Evolutionary conservation across 2,797 vertebrate genomes (phyloP).

Genomic region (Gymnothorax javanicus): DNA sequence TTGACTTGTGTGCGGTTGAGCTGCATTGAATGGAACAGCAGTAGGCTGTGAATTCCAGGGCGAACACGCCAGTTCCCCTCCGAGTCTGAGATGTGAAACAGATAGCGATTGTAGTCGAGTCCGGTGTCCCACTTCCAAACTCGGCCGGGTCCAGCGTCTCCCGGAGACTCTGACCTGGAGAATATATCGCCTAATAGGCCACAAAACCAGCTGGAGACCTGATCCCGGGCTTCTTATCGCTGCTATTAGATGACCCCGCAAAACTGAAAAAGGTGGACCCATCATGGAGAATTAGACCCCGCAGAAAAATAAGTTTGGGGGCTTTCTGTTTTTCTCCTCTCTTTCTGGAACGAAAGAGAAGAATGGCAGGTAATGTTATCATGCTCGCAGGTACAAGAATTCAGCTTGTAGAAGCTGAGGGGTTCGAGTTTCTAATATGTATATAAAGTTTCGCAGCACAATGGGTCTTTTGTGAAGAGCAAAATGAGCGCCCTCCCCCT

Average conservation of each 20-base stretch:
- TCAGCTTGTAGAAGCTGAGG: conserved; percentile 70
- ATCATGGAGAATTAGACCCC: conserved; percentile 67
- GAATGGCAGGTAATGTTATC: conserved; percentile 82
- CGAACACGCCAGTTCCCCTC: conserved; percentile 56
- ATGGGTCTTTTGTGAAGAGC: conserved; percentile 80
- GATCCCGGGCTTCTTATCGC: conserved; percentile 61
- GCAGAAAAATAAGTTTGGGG: conserved; percentile 69
- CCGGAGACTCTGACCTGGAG: conserved; percentile 63
- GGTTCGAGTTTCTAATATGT: conserved; percentile 86
- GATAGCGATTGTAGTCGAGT: conserved; percentile 58
- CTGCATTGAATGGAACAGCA: conserved; percentile 25
- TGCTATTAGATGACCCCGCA: conserved; percentile 70
- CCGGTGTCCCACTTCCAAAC: neutral
- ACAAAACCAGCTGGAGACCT: conserved; percentile 67
- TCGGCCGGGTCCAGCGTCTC: conserved; percentile 14
- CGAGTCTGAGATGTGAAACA: conserved; percentile 62
- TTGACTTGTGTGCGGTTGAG: conserved; percentile 7
- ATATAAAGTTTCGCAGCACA: conserved; percentile 86
- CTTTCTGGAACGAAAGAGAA: conserved; percentile 45
- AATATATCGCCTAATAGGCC: conserved; percentile 72
- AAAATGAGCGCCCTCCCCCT: conserved; percentile 70
- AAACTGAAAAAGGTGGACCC: conserved; percentile 57
- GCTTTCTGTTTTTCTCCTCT: conserved; percentile 45
- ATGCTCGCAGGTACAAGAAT: conserved; percentile 86
- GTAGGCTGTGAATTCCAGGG: conserved; percentile 50